A percentile compares a stretch with the other conserved stretches of the same genome.
Evolutionary conservation across 2,888 invertebrate species (phyloP).

Genomic region (Ichneumoninae sp.): DNA sequence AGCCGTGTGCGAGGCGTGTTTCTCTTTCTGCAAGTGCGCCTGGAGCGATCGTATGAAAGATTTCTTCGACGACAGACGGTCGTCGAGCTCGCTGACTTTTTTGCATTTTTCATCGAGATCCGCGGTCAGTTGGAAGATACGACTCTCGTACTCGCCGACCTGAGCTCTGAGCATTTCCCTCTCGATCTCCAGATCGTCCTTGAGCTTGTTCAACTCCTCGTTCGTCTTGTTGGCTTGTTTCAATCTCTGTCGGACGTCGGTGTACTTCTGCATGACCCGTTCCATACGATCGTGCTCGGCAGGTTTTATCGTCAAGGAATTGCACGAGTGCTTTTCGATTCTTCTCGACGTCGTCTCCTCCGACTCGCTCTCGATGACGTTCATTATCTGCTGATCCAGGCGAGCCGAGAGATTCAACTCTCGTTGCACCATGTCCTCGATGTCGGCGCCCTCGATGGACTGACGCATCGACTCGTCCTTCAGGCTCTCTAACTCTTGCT

Average conservation of each 20-base stretch:
- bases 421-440: slow-evolving; percentile 85
- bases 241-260: slow-evolving; percentile 69
- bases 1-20: slow-evolving; percentile 70
- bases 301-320: slow-evolving; percentile 70
- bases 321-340: slow-evolving; percentile 70
- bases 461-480: slow-evolving; percentile 71
- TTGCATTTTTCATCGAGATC: slow-evolving; percentile 79
- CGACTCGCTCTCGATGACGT: slow-evolving; percentile 85
- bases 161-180: slow-evolving; percentile 79
- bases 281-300: slow-evolving; percentile 70
- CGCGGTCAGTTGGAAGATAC: slow-evolving; percentile 79
- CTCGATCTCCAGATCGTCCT: slow-evolving; percentile 80
- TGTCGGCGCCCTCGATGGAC: slow-evolving; percentile 76
- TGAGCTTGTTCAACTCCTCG: slow-evolving; percentile 77
- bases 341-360: slow-evolving; percentile 71
- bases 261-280: slow-evolving; percentile 72
- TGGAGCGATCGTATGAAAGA: slow-evolving; percentile 76
- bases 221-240: slow-evolving; percentile 76
- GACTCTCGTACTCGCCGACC: slow-evolving; percentile 79
- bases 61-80: slow-evolving; percentile 77
- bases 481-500: slow-evolving; percentile 74
- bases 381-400: slow-evolving; percentile 87
- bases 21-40: slow-evolving; percentile 76
- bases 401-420: slow-evolving; percentile 87
- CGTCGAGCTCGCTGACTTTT: slow-evolving; percentile 75